Evolutionary conservation across 2,113 vertebrate genomes (phyloP).

Genomic region (Thomomys bottae): DNA sequence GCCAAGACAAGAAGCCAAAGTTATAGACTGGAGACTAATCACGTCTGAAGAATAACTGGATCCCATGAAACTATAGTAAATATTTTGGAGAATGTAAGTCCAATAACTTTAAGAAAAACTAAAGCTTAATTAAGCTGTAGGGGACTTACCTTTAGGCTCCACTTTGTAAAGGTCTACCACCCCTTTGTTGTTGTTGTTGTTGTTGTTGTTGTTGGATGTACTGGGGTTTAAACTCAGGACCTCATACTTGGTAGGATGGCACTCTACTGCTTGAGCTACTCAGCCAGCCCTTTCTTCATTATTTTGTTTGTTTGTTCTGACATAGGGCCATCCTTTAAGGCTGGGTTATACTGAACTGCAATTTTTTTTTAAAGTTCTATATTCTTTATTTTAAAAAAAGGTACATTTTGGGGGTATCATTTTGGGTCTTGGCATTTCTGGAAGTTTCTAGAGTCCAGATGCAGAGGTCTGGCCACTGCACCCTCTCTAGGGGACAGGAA

Average conservation of each 20-base stretch:
- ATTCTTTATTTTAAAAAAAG: conserved; percentile 66
- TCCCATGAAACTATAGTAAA: too few species aligned
- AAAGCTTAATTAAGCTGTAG: too few species aligned
- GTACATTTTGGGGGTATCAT: neutral
- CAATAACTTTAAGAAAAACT: neutral
- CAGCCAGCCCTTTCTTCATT: too few species aligned
- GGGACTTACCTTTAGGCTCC: neutral
- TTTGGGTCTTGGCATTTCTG: neutral
- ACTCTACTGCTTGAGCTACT: too few species aligned
- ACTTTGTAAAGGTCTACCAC: neutral
- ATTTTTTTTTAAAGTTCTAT: conserved; percentile 76
- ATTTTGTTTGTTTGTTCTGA: too few species aligned
- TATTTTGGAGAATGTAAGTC: too few species aligned
- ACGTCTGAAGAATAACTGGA: too few species aligned
- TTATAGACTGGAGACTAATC: neutral
- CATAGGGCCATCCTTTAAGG: too few species aligned
- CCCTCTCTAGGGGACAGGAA: neutral
- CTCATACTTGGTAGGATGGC: too few species aligned
- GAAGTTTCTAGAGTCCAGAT: neutral
- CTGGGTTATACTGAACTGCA: too few species aligned
- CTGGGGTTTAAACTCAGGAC: too few species aligned
- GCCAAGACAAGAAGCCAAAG: neutral
- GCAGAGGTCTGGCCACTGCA: neutral
- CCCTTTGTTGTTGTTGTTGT: neutral
- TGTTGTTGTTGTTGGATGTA: too few species aligned